Percentiles rank a stretch among this genome's conserved stretches.
Conservation (phyloP, 2,888 invertebrate genomes). For the Drosophila yooni region DNA sequence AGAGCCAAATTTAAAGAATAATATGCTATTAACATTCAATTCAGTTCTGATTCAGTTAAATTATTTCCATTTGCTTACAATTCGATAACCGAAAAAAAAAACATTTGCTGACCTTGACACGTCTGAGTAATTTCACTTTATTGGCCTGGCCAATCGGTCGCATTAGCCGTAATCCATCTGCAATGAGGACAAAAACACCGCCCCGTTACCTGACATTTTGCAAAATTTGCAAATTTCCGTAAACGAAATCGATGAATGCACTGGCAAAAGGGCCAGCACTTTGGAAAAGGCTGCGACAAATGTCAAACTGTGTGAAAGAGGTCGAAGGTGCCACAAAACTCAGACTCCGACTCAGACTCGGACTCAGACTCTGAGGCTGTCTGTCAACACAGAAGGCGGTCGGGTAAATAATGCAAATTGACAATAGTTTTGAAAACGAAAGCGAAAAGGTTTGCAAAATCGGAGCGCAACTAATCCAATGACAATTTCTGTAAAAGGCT, state of each 20-base stretch:
- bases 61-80: neutral
- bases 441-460: constrained; percentile 70
- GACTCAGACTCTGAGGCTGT: neutral
- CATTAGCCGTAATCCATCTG: constrained; percentile 78
- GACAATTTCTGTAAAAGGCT: constrained; percentile 41
- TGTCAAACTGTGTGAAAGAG: constrained; percentile 67
- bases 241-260: constrained; percentile 71
- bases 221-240: constrained; percentile 68
- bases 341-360: constrained; percentile 3
- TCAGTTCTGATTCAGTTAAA: neutral
- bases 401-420: constrained; percentile 72
- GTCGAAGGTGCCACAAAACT: constrained; percentile 63
- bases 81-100: constrained; percentile 1
- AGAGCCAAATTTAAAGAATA: neutral
- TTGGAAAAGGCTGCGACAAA: constrained; percentile 36
- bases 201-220: constrained; percentile 74
- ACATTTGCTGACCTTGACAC: constrained; percentile 63
- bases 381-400: constrained; percentile 67
- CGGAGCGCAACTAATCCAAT: constrained; percentile 73
- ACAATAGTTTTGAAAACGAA: constrained; percentile 71
- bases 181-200: constrained; percentile 47
- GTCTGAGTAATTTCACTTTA: constrained; percentile 71
- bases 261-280: constrained; percentile 36
- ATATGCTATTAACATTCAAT: neutral
- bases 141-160: constrained; percentile 72